These are phyloP conservation scores for Micrasema longulum DNA, from an alignment of 1,140 invertebrate genomes.

Conservation along the genomic window DNA sequence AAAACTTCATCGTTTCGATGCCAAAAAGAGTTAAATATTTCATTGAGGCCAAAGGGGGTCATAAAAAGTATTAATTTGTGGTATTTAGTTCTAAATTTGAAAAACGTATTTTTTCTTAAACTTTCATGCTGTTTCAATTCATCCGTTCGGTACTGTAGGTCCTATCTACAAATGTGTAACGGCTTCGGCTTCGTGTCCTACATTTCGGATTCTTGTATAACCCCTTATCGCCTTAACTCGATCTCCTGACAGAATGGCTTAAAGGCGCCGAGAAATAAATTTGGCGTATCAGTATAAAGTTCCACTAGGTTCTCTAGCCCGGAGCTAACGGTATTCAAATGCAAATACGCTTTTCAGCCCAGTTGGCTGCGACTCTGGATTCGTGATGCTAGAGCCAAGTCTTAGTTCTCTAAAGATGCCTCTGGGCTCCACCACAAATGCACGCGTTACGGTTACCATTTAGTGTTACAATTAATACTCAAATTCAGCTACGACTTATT, in stretches of 20 bases:
- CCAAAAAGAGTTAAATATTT: too few species aligned
- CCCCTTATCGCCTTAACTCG: conserved; percentile 40
- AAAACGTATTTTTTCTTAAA: too few species aligned
- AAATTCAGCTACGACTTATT: neutral
- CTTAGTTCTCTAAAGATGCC: neutral
- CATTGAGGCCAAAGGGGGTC: too few species aligned
- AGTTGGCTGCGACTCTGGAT: conserved; percentile 17
- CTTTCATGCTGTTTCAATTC: too few species aligned
- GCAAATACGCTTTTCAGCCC: conserved; percentile 43
- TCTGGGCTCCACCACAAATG: neutral
- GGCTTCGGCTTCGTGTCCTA: conserved; percentile 28
- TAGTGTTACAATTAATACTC: neutral
- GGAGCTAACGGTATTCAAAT: conserved; percentile 48
- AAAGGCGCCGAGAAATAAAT: conserved; percentile 42
- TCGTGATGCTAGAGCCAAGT: conserved; percentile 5
- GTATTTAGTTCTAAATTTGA: too few species aligned
- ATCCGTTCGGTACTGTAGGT: too few species aligned
- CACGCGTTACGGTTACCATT: neutral
- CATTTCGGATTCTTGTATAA: conserved; percentile 23
- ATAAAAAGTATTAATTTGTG: too few species aligned
- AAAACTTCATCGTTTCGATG: too few species aligned
- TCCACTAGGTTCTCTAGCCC: conserved; percentile 31
- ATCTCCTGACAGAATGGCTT: conserved; percentile 43
- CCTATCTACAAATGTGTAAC: conserved; percentile 39
- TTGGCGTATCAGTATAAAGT: conserved; percentile 41